Evolutionary conservation across 2,888 invertebrate genomes (phyloP).

Genomic region (Sialis lutaria): DNA sequence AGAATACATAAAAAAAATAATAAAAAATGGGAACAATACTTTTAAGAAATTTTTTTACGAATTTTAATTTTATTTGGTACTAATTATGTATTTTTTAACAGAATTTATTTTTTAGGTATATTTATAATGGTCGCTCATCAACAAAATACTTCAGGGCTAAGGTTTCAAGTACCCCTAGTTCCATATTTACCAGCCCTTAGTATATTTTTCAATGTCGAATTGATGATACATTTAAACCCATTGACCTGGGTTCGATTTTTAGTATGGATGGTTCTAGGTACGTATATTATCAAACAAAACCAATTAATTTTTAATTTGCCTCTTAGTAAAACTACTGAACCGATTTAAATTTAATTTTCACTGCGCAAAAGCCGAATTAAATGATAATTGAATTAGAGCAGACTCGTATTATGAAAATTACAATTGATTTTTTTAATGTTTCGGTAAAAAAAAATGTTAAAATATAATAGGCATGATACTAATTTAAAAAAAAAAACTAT

Average conservation of each 20-base stretch:
- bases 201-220: constrained; percentile 62
- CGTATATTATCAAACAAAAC: constrained; percentile 14
- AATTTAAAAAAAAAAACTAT: too few relatives aligned
- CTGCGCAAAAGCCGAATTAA: neutral
- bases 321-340: too few relatives aligned
- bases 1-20: too few relatives aligned
- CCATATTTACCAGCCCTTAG: constrained; percentile 63
- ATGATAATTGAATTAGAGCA: too few relatives aligned
- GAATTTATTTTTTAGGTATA: constrained; percentile 31
- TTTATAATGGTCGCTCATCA: constrained; percentile 52
- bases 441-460: too few relatives aligned
- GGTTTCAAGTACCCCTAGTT: constrained; percentile 67
- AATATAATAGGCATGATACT: neutral
- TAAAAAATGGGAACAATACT: too few relatives aligned
- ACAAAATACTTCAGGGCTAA: constrained; percentile 49
- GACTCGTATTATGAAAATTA: too few relatives aligned
- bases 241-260: constrained; percentile 73
- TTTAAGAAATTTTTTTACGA: too few relatives aligned
- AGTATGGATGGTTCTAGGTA: constrained; percentile 73
- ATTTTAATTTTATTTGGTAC: too few relatives aligned
- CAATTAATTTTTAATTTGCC: too few relatives aligned
- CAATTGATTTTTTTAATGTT: too few relatives aligned
- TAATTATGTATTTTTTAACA: neutral
- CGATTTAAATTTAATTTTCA: too few relatives aligned
- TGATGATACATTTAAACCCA: constrained; percentile 67